Evolutionary conservation across 2,888 invertebrate genomes (phyloP).

Genomic region (Crioceris asparagi): DNA sequence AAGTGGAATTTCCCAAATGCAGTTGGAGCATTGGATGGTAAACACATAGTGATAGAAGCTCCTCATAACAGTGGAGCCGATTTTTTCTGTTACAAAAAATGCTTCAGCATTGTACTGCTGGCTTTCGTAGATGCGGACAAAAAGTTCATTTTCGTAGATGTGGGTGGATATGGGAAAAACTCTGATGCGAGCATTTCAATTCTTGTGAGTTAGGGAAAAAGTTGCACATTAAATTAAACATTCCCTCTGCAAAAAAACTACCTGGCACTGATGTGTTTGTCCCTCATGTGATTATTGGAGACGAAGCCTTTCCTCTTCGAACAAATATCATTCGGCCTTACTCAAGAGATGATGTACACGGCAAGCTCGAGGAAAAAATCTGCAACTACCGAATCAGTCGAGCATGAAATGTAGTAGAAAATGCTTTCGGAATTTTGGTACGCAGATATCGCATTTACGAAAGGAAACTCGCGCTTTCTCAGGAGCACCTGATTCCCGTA

Average conservation of each 20-base stretch:
- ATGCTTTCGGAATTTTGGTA: slow-evolving; percentile 9
- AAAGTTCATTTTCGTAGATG: slow-evolving; percentile 11
- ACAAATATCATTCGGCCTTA: too few species aligned
- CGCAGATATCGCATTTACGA: slow-evolving; percentile 6
- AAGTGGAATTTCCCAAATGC: slow-evolving; percentile 17
- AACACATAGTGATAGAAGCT: slow-evolving; percentile 17
- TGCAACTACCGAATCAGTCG: slow-evolving; percentile 13
- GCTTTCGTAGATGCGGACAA: slow-evolving; percentile 13
- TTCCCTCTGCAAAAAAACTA: slow-evolving; percentile 16
- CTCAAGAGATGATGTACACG: slow-evolving; percentile 12
- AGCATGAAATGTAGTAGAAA: slow-evolving; percentile 13
- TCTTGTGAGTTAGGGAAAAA: slow-evolving; percentile 15
- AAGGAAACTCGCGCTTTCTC: neutral
- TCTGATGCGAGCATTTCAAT: slow-evolving; percentile 17
- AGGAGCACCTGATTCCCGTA: neutral
- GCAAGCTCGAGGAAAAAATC: slow-evolving; percentile 12
- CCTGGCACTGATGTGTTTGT: slow-evolving; percentile 14
- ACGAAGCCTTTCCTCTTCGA: slow-evolving; percentile 23
- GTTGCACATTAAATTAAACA: slow-evolving; percentile 14
- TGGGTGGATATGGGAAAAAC: slow-evolving; percentile 13
- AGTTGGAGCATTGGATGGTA: slow-evolving; percentile 16
- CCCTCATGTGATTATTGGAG: slow-evolving; percentile 19
- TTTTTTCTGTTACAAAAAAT: slow-evolving; percentile 15
- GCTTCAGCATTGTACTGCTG: slow-evolving; percentile 15
- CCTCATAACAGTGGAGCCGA: slow-evolving; percentile 16